Base-by-base conservation (phyloP, 1,140 invertebrate species). In the Belonocnema kinseyi region DNA sequence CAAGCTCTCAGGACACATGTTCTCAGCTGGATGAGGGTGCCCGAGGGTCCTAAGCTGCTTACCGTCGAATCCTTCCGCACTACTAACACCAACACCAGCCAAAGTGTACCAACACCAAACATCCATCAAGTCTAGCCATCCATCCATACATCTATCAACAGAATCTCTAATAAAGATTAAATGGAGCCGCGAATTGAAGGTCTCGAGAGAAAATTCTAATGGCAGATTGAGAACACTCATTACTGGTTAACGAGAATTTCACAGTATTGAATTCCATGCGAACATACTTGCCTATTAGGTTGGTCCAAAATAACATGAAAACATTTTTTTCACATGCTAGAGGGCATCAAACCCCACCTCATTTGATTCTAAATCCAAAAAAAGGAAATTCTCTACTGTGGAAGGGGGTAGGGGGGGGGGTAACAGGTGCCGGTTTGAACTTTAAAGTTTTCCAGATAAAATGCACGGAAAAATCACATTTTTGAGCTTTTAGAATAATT, bases 31-130 rank as follows among this genome's bases (percentile, higher is more conserved):
- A 21, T 14, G 40, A 76, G 50, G 33, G 46, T 53, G 40, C 19
- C 50, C 52, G 73, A 66, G 66, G 77, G 61, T 56, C 72, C 71
- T 81, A 82, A 84, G 81, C 79, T 71, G 83, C 77, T 84, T 84
- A 83, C 53, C 2, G 58, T 50, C 33, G 74, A 77, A 80, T 84
- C 77, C 53, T 79, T 84, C 77, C 58, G 19, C 70, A 46, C 40
- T 76, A 33, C 61, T 40, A 26, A 5, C 40, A 66, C 61, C 26
- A 66, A 66, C 33, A 76, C 52, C 75, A 56, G 46, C 52, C 56
- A 52, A 66, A 54, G 54, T 53, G 50, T 56, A 54, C 26, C 51
- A 54, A 56, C 61, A 52, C 74, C 33, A 71, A 50, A 33, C 51
- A 76, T 71, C 75, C 70, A 56, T 61, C 75, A 14, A 70, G n/a